Conservation (phyloP, 1,140 invertebrate genomes). For the Micrasema minimum region DNA sequence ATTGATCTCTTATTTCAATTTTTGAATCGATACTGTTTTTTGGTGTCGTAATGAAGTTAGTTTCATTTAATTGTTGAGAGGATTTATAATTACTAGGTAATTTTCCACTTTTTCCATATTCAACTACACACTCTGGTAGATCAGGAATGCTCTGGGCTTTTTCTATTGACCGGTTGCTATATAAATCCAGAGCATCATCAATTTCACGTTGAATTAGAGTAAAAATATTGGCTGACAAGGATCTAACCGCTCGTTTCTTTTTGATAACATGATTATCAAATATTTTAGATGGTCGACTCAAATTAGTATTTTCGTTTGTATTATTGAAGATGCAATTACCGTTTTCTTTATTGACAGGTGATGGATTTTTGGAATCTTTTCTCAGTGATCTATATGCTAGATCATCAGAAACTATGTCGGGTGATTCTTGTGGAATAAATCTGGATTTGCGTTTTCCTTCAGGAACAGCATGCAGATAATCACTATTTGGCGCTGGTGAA, state of each 20-base stretch:
- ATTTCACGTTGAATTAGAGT: conserved; percentile 74
- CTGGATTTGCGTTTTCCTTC: conserved; percentile 69
- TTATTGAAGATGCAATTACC: conserved; percentile 61
- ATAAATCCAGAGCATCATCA: conserved; percentile 63
- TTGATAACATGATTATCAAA: conserved; percentile 62
- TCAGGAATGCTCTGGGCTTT: conserved; percentile 64
- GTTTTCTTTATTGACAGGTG: conserved; percentile 59
- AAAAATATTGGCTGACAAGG: conserved; percentile 83
- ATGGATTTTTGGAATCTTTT: conserved; percentile 74
- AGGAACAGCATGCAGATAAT: conserved; percentile 84
- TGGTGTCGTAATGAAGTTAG: neutral
- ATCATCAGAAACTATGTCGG: conserved; percentile 88
- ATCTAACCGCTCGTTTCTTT: conserved; percentile 81
- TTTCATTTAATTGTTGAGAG: conserved; percentile 30
- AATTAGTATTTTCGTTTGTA: conserved; percentile 60
- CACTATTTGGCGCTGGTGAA: conserved; percentile 77
- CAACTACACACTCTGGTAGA: conserved; percentile 56
- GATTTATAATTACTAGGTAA: conserved; percentile 55
- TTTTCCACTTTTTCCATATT: conserved; percentile 57
- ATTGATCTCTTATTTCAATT: neutral
- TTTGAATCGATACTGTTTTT: neutral
- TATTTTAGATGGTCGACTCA: conserved; percentile 59
- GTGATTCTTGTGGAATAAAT: conserved; percentile 75
- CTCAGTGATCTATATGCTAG: conserved; percentile 84
- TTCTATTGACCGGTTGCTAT: conserved; percentile 57